Percentiles rank a stretch among this genome's conserved stretches.
These are phyloP conservation scores for Todiramphus saurophagus DNA, from an alignment of 2,113 vertebrate species.

Conservation along the genomic window DNA sequence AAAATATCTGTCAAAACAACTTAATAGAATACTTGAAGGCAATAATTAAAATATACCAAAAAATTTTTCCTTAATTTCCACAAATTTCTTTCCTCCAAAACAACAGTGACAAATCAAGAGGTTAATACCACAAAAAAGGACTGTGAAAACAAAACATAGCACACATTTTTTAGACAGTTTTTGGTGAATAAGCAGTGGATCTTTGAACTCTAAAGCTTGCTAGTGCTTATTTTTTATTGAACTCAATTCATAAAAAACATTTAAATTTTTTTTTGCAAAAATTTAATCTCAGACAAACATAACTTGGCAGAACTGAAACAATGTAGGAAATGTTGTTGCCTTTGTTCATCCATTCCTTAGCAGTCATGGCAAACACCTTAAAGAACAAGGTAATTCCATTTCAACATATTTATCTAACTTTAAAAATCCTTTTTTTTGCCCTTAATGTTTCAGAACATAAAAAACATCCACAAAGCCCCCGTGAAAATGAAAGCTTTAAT, in stretches of 20 bases:
- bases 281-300: neutral
- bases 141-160: neutral
- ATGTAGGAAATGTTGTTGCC: neutral
- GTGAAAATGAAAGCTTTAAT: neutral
- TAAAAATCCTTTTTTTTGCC: neutral
- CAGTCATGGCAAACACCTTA: neutral
- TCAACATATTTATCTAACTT: neutral
- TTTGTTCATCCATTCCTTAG: neutral
- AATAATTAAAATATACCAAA: neutral
- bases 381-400: neutral
- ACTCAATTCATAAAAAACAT: neutral
- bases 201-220: neutral
- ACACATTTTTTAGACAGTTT: neutral
- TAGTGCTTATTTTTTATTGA: neutral
- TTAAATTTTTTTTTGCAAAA: neutral
- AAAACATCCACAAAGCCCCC: neutral
- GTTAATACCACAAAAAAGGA: neutral
- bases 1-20: neutral
- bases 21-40: neutral
- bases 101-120: neutral
- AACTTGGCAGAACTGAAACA: neutral
- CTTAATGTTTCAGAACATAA: neutral
- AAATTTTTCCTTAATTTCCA: neutral
- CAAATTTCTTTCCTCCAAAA: neutral
- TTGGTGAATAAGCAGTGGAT: neutral